Conservation (phyloP, 2,797 vertebrate species). For the Ambastaia sidthimunki region DNA sequence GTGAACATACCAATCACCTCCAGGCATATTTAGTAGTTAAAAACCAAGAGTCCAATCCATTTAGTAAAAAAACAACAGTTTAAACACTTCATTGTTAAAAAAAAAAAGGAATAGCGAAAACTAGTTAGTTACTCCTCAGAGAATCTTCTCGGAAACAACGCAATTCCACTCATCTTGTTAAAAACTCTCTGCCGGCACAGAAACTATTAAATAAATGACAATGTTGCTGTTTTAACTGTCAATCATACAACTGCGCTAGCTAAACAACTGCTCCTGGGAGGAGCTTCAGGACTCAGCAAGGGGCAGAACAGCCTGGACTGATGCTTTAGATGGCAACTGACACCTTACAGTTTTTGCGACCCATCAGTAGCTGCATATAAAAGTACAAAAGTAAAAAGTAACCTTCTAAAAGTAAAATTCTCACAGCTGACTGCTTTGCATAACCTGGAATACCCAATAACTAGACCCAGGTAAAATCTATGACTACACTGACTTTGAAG, state of each 20-base stretch:
- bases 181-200: slow-evolving; percentile 43
- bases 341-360: slow-evolving; percentile 32
- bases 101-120: slow-evolving; percentile 21
- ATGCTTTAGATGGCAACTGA: slow-evolving; percentile 24
- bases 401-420: not conserved
- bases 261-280: slow-evolving; percentile 50
- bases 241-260: slow-evolving; percentile 50
- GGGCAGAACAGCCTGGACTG: slow-evolving; percentile 38
- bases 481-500: not conserved
- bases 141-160: slow-evolving; percentile 34
- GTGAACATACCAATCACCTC: not conserved
- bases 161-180: slow-evolving; percentile 44
- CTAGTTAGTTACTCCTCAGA: slow-evolving; percentile 12
- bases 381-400: too few relatives aligned
- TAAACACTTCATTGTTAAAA: slow-evolving; percentile 15
- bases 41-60: not conserved
- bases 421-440: not conserved
- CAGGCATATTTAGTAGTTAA: not conserved
- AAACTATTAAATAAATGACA: slow-evolving; percentile 54
- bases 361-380: slow-evolving; percentile 15
- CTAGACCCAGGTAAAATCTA: not conserved
- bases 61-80: not conserved
- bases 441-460: not conserved
- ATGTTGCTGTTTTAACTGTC: slow-evolving; percentile 57
- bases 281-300: slow-evolving; percentile 16